These are phyloP conservation scores for Odontomachus brunneus DNA, from an alignment of 1,140 invertebrate species.

Conservation along the genomic window DNA sequence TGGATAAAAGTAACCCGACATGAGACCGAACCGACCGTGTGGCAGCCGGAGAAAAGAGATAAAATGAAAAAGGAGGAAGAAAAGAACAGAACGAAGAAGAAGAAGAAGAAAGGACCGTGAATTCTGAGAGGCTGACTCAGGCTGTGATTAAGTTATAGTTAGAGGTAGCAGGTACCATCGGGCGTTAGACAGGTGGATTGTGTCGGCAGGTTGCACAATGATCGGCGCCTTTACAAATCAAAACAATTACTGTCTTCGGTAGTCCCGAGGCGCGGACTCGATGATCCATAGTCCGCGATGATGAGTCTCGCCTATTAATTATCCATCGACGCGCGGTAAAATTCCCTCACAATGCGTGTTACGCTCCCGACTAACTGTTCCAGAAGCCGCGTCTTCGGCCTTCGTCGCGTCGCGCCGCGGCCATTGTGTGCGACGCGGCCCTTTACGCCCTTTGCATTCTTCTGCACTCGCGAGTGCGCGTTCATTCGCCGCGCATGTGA, in stretches of 20 bases:
- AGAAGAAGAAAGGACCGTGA: constrained; percentile 54
- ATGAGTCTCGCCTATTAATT: constrained; percentile 56
- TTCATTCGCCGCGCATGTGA: background rate
- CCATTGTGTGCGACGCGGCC: constrained; percentile 21
- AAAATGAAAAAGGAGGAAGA: background rate
- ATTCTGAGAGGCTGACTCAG: constrained; percentile 65
- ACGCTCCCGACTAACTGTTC: constrained; percentile 58
- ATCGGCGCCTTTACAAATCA: constrained; percentile 73
- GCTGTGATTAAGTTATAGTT: constrained; percentile 74
- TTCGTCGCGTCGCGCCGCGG: constrained; percentile 9
- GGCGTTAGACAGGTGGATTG: constrained; percentile 70
- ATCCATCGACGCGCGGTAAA: constrained; percentile 37
- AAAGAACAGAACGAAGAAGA: constrained; percentile 1
- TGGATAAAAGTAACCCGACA: constrained; percentile 52
- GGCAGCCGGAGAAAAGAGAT: constrained; percentile 43
- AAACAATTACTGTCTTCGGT: constrained; percentile 79
- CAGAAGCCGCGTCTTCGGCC: constrained; percentile 33
- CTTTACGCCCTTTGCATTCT: background rate
- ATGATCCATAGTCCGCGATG: constrained; percentile 47
- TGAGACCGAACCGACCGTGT: constrained; percentile 21
- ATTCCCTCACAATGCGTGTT: constrained; percentile 58
- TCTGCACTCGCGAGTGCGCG: background rate
- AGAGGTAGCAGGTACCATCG: constrained; percentile 65
- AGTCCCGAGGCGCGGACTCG: constrained; percentile 47
- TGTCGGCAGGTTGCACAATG: constrained; percentile 66